Evolutionary conservation across 2,797 vertebrate genomes (phyloP), one percentile per base, ranked within the genome.

Genomic region (Crenichthys baileyi): DNA sequence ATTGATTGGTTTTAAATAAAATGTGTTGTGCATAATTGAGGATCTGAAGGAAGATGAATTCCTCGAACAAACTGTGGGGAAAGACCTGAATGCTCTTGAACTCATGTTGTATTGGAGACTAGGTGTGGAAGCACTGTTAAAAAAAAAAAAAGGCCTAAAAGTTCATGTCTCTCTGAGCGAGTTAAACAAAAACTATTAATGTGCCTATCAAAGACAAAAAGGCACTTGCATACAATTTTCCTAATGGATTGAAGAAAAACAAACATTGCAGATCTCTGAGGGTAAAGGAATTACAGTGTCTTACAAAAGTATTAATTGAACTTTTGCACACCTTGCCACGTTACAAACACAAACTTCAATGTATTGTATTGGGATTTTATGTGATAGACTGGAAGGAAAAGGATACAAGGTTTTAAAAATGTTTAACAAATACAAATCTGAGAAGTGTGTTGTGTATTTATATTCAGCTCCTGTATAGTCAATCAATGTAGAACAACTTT

Each of bases 1-100:
- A 92, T 91, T 93, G 93, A 94, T 90, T 92, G 79, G 76, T 89
- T 92, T 89, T 85, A 85, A 92, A 91, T 87, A 87, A 83, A 85
- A 89, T 80, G 85, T 77, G 70, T 81, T 80, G 79, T 81, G 82
- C 83, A 90, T 92, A 92, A 84, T 86, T 75, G 56, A 84, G 87
- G 86, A 92, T 90, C 78, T 86, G 39, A 85, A 81, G 60, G 76
- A 71, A 71, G 20, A 85, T 48, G 31, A 70, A 78, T 78, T 77
- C 65, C 63, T 77, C 26, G 26, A 80, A 75, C 53, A 71, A 74
- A 77, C 71, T 80, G 60, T 70, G 67, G 51, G 75, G 53, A 60
- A 79, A 76, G 63, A 78, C 79, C 60, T 51, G 73, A 39, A 80
- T 77, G 72, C 55, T 63, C 39, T 77, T 81, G 26, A 85, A 86